Percentiles rank a stretch among this genome's conserved stretches.
phyloP scores from a whole-genome alignment of 37 sponge, comb jelly and placozoan genomes.

The Chondrilla cf. caribensis region DNA sequence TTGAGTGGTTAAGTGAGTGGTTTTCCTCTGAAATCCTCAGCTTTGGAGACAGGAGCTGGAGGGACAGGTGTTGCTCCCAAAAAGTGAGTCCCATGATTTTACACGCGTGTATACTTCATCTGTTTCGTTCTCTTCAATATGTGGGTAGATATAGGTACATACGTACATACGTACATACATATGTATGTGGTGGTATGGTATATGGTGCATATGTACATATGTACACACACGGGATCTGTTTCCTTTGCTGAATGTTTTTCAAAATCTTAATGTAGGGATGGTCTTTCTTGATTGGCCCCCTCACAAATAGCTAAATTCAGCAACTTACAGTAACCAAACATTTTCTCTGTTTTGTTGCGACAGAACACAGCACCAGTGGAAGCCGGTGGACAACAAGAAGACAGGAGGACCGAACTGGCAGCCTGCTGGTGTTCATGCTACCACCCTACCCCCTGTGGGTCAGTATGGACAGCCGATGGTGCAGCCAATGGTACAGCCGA shows the following conservation, averaged over 20 bases:
- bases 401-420: constrained; percentile 67
- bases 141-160: not conserved
- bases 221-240: not conserved
- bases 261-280: not conserved
- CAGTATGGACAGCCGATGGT: not conserved
- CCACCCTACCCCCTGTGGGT: constrained; percentile 15
- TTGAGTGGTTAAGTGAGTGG: too few species aligned
- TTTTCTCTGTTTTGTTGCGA: not conserved
- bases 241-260: not conserved
- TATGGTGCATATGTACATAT: not conserved
- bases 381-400: constrained; percentile 32
- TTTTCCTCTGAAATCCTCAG: not conserved
- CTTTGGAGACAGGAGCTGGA: not conserved
- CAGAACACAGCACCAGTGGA: constrained; percentile 65
- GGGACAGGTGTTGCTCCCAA: not conserved
- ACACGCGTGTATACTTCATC: too few species aligned
- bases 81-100: too few species aligned
- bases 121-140: too few species aligned
- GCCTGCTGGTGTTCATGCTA: not conserved
- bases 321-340: too few species aligned
- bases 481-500: not conserved
- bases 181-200: not conserved
- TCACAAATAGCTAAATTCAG: too few species aligned
- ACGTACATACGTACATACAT: not conserved
- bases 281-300: too few species aligned